phyloP scores from a whole-genome alignment of 1,140 invertebrate species.

The Drosophila quadrilineata region DNA sequence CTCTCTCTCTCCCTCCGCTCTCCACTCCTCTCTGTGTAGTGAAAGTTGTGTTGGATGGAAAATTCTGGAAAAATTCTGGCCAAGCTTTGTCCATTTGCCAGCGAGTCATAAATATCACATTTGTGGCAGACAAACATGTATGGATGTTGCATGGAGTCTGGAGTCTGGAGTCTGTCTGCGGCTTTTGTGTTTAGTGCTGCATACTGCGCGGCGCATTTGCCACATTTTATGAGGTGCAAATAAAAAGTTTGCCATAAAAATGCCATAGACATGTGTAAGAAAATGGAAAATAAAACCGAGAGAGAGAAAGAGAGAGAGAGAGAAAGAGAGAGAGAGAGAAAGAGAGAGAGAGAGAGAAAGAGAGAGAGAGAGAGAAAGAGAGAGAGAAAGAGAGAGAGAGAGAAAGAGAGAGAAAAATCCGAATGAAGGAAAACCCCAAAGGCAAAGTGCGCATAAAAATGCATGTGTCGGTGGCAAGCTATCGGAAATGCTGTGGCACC shows the following conservation, averaged over 20 bases:
- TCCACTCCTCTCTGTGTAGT: too few relatives aligned
- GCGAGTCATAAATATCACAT: constrained; percentile 74
- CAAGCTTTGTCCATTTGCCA: constrained; percentile 49
- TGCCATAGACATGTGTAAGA: constrained; percentile 67
- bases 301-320: not conserved
- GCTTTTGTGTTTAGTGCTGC: constrained; percentile 64
- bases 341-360: constrained; percentile 1
- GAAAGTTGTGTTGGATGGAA: constrained; percentile 29
- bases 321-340: constrained; percentile 11
- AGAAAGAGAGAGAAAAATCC: too few relatives aligned
- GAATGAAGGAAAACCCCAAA: not conserved
- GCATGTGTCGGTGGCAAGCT: constrained; percentile 70
- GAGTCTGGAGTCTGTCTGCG: too few relatives aligned
- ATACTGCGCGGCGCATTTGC: constrained; percentile 67
- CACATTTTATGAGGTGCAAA: constrained; percentile 79
- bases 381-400: not conserved
- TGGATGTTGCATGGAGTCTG: too few relatives aligned
- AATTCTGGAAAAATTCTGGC: constrained; percentile 13
- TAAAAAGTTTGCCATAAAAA: constrained; percentile 78
- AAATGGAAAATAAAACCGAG: constrained; percentile 8
- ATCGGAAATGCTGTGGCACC: constrained; percentile 57
- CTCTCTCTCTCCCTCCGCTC: too few relatives aligned
- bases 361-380: constrained; percentile 1
- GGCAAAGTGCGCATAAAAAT: constrained; percentile 67
- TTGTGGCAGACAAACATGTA: constrained; percentile 72